Percentiles rank a stretch among this genome's conserved stretches.
Evolutionary conservation across 2,797 vertebrate genomes (phyloP).

Genomic region (Cercopithecus neglectus): DNA sequence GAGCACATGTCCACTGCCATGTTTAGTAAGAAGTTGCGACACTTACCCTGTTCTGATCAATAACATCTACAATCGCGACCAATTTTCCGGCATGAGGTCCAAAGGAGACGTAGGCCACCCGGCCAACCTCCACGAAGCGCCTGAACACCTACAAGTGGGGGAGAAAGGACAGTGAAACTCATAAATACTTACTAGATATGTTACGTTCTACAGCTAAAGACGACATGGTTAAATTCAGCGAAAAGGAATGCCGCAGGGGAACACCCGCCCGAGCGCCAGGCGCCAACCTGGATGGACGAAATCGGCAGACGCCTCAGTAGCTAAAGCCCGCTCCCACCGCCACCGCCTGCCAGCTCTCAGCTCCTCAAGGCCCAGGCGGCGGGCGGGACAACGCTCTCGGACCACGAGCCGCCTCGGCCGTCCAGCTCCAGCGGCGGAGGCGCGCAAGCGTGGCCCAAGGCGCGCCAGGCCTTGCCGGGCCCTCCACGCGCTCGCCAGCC

Average conservation of each 20-base stretch:
- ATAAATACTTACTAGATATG: accelerated
- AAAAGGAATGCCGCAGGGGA: accelerated
- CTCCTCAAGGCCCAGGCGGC: no score
- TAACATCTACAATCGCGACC: conserved; percentile 97
- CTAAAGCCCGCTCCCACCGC: background rate
- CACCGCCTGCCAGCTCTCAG: background rate
- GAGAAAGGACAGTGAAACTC: accelerated
- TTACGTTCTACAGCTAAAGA: background rate
- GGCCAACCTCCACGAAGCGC: conserved; percentile 96
- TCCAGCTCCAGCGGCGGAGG: background rate
- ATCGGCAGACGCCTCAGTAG: background rate
- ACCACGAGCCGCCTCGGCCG: accelerated
- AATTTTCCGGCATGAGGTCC: conserved; percentile 96
- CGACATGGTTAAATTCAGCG: accelerated
- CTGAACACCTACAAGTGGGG: conserved; percentile 91
- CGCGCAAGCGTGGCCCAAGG: background rate
- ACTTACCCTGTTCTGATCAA: conserved; percentile 95
- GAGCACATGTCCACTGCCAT: background rate
- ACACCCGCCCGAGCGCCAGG: accelerated
- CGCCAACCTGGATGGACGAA: background rate
- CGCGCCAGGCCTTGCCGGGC: background rate
- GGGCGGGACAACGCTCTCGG: background rate
- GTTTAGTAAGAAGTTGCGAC: background rate
- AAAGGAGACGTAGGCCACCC: conserved; percentile 94
- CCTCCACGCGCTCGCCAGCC: background rate